Conservation (phyloP, 2,888 invertebrate genomes). For the Syritta pipiens region DNA sequence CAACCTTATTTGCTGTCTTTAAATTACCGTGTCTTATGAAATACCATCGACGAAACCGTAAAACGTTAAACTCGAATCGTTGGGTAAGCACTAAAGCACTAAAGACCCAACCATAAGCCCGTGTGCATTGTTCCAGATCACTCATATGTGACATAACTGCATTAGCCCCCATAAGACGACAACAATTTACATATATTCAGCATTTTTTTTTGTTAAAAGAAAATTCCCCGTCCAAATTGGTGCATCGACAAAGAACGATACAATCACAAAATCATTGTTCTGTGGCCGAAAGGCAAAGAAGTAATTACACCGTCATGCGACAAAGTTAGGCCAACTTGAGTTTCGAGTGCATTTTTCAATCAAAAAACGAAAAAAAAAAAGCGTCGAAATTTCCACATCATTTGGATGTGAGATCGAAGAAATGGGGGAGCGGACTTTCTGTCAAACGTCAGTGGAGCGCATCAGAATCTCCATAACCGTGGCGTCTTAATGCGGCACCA, state of each 20-base stretch:
- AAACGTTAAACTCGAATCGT: slow-evolving; percentile 50
- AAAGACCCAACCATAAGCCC: slow-evolving; percentile 13
- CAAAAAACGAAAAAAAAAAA: slow-evolving; percentile 28
- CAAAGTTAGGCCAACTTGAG: slow-evolving; percentile 4
- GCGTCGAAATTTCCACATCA: slow-evolving; percentile 64
- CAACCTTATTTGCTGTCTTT: slow-evolving; percentile 22
- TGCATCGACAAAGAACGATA: slow-evolving; percentile 58
- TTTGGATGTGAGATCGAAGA: slow-evolving; percentile 30
- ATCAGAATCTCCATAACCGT: slow-evolving; percentile 24
- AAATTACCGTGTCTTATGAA: slow-evolving; percentile 43
- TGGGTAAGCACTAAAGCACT: slow-evolving; percentile 39
- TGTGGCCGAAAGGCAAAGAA: slow-evolving; percentile 25
- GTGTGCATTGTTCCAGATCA: slow-evolving; percentile 58
- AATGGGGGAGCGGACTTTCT: not conserved
- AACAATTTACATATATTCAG: slow-evolving; percentile 52
- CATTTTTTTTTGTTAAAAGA: slow-evolving; percentile 6
- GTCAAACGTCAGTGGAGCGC: slow-evolving; percentile 48
- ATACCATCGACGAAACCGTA: slow-evolving; percentile 19
- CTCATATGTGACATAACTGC: slow-evolving; percentile 65
- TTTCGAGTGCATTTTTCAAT: slow-evolving; percentile 31
- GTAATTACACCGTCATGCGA: slow-evolving; percentile 39
- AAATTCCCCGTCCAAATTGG: slow-evolving; percentile 22
- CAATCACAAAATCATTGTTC: slow-evolving; percentile 38
- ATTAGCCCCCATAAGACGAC: slow-evolving; percentile 55
- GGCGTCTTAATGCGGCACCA: slow-evolving; percentile 10